A percentile compares a stretch with the other conserved stretches of the same genome.
Conservation (phyloP, 2,888 invertebrate species). For the Lithophane semibrunnea region DNA sequence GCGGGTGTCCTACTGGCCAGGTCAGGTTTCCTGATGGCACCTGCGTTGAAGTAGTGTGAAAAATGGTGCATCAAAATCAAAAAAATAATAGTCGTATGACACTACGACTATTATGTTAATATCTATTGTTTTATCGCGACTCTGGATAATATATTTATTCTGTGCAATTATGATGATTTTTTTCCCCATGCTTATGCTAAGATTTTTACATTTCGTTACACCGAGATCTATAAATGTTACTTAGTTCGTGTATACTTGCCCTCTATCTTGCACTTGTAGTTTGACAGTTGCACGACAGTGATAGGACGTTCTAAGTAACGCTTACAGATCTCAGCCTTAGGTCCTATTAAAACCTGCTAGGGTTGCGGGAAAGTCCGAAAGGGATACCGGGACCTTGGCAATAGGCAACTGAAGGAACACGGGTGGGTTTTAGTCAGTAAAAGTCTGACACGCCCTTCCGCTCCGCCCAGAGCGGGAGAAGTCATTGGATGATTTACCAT, state of each 20-base stretch:
- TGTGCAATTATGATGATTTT: background rate
- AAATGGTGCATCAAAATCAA: background rate
- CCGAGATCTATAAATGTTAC: background rate
- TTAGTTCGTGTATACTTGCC: background rate
- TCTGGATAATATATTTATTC: background rate
- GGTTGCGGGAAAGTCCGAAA: no score
- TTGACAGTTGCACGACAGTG: background rate
- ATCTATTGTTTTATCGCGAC: conserved; percentile 4
- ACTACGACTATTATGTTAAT: background rate
- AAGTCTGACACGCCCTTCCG: no score
- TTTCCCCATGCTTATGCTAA: background rate
- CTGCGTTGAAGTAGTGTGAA: conserved; percentile 24
- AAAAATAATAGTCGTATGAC: background rate
- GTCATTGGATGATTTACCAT: no score
- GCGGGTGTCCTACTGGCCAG: conserved; percentile 38
- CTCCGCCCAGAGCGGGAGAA: no score
- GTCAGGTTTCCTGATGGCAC: conserved; percentile 41
- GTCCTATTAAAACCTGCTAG: no score
- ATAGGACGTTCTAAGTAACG: background rate
- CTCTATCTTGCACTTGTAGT: background rate
- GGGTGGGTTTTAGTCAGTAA: no score
- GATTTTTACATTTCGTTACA: background rate
- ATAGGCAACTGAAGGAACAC: no score
- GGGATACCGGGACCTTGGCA: no score
- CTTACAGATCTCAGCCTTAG: background rate